These are phyloP conservation scores for Cololabis saira DNA, from an alignment of 2,113 vertebrate species.

Conservation along the genomic window DNA sequence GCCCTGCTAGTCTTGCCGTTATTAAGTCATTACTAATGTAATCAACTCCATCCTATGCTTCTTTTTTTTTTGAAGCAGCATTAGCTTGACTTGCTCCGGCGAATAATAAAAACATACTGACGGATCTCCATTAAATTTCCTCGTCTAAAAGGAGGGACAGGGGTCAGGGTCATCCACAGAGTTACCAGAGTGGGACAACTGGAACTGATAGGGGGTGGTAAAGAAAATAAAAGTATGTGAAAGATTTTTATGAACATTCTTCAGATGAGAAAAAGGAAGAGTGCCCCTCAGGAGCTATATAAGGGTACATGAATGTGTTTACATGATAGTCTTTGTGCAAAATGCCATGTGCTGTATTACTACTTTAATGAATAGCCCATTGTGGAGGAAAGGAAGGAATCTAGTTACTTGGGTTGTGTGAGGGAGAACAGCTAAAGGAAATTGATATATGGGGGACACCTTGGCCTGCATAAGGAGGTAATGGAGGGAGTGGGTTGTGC, in stretches of 20 bases:
- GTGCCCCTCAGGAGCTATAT: slow-evolving; percentile 3
- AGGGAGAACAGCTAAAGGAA: slow-evolving; percentile 80
- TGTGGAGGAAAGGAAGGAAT: slow-evolving; percentile 75
- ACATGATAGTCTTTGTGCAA: slow-evolving; percentile 9
- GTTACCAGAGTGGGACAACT: neutral
- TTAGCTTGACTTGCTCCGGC: neutral
- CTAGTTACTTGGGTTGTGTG: slow-evolving; percentile 82
- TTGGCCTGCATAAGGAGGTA: slow-evolving; percentile 1
- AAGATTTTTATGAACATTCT: slow-evolving; percentile 33
- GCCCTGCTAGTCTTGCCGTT: slow-evolving; percentile 27
- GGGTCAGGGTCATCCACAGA: neutral
- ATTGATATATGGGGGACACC: slow-evolving; percentile 67
- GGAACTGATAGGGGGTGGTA: slow-evolving; percentile 4
- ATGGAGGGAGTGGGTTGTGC: slow-evolving; percentile 18
- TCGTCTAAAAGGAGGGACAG: neutral
- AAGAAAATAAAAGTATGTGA: slow-evolving; percentile 10
- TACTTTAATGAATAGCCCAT: slow-evolving; percentile 72
- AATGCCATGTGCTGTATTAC: slow-evolving; percentile 17
- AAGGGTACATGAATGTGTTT: slow-evolving; percentile 18
- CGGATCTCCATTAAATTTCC: slow-evolving; percentile 12
- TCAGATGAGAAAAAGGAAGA: slow-evolving; percentile 65
- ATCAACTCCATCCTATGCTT: slow-evolving; percentile 33
- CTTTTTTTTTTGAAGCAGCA: slow-evolving; percentile 1
- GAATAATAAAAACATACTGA: slow-evolving; percentile 33
- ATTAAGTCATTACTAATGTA: slow-evolving; percentile 52